Percentiles rank a stretch among this genome's conserved stretches.
Evolutionary conservation across 2,113 vertebrate species (phyloP).

Genomic region (Psittacus erithacus): DNA sequence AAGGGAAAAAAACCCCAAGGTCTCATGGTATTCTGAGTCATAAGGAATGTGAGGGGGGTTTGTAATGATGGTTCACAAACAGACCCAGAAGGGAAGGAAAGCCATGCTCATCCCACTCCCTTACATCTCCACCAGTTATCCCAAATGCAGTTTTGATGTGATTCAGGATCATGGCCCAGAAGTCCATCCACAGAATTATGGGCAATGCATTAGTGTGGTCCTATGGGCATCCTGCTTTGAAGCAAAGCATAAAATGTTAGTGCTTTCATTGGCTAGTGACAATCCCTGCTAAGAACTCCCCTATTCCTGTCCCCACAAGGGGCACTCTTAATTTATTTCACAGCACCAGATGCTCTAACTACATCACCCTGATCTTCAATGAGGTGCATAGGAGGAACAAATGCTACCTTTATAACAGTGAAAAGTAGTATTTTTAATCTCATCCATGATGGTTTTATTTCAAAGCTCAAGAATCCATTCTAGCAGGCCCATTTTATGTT

Average conservation of each 20-base stretch:
- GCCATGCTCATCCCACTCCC: fast-evolving
- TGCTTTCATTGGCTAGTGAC: not conserved
- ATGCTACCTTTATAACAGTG: not conserved
- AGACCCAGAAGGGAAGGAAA: not conserved
- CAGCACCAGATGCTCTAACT: conserved; percentile 14
- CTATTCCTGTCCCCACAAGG: not conserved
- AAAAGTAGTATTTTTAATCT: not conserved
- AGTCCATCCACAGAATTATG: not conserved
- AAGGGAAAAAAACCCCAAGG: not conserved
- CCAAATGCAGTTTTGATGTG: not conserved
- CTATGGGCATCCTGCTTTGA: not conserved
- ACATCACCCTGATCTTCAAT: not conserved
- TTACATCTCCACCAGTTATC: not conserved
- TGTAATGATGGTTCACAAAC: not conserved
- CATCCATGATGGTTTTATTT: not conserved
- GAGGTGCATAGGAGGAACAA: not conserved
- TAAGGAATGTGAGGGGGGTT: not conserved
- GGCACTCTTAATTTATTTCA: not conserved
- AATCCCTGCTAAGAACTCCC: not conserved
- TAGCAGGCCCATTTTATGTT: not conserved
- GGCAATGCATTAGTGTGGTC: not conserved
- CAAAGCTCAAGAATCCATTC: not conserved
- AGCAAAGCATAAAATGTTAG: not conserved
- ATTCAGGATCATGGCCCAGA: not conserved
- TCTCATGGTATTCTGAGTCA: not conserved